Base-by-base conservation (phyloP, 2,113 vertebrate genomes). In the Thunnus maccoyii region DNA sequence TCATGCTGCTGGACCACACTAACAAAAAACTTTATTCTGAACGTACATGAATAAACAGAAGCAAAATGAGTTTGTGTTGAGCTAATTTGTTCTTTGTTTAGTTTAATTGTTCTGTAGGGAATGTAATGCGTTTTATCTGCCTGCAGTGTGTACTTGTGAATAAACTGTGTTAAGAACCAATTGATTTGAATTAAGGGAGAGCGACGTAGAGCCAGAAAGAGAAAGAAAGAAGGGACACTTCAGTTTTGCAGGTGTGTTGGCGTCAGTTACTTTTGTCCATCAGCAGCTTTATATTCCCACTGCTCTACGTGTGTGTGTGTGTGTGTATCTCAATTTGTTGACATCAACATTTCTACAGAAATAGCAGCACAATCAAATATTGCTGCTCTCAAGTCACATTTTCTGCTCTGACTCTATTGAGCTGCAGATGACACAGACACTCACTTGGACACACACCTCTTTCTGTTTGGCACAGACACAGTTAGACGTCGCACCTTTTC, bases 331-430 rank as follows among this genome's bases (percentile, higher is more conserved):
- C 17, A 14, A 15, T 56, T 58, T 84, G 76, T 78, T 44, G 71
- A 75, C 74, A 6, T 76, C 32, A 41, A 48, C 46, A 22, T 44
- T 87, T 77, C 32, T 18, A 3, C 50, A 17, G 14, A 57, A 74
- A 48, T 0, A 70, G 58, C 68, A 73, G 67, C 2, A 4, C n/a
- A 83, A 83, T 77, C 56, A 57, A 83, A 86, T 67, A 83, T 55
- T 9, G 10, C 69, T 71, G 72, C 70, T 78, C 58, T 44, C 1
- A 1, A 81, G 32, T 83, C 69, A 54, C 51, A 68, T 52, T 74
- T 70, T 70, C 57, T 63, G 9, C 27, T 25, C n/a, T 10, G 2
- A 13, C 61, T 66, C 8, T 60, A 46, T 78, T 69, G 13, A 52
- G 20, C 10, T 67, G 66, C 32, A 11, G 22, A 1, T 58, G 22